Percentiles rank a stretch among this genome's conserved stretches.
These are phyloP conservation scores for Trachelus troglodyta DNA, from an alignment of 2,888 invertebrate species.

Conservation along the genomic window DNA sequence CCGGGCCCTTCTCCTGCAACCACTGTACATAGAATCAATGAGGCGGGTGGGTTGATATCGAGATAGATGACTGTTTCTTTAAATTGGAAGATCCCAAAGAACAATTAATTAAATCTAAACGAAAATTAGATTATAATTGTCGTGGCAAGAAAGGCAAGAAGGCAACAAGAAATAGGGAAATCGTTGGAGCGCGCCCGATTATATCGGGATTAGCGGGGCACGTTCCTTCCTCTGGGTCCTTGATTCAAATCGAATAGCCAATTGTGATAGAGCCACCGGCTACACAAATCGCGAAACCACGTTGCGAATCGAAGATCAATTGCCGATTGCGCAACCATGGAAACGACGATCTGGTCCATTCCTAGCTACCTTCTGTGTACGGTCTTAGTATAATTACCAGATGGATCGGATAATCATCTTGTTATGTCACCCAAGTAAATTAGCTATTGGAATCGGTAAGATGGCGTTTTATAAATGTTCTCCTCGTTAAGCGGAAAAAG, in stretches of 20 bases:
- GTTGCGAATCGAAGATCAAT: slow-evolving; percentile 40
- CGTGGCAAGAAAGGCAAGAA: slow-evolving; percentile 24
- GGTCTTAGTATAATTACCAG: neutral
- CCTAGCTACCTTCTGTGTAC: neutral
- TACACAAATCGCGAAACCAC: slow-evolving; percentile 30
- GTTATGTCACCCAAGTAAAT: slow-evolving; percentile 12
- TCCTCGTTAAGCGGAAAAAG: neutral
- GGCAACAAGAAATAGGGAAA: slow-evolving; percentile 11
- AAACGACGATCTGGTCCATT: slow-evolving; percentile 10
- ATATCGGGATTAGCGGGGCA: neutral
- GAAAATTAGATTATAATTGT: slow-evolving; percentile 28
- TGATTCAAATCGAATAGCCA: slow-evolving; percentile 22
- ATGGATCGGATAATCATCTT: slow-evolving; percentile 9
- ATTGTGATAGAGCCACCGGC: slow-evolving; percentile 23
- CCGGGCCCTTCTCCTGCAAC: neutral
- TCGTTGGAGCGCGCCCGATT: slow-evolving; percentile 2
- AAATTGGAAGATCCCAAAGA: neutral
- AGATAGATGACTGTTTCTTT: neutral
- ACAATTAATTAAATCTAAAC: neutral
- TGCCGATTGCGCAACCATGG: slow-evolving; percentile 39
- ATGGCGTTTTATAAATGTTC: neutral
- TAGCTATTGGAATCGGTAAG: slow-evolving; percentile 5
- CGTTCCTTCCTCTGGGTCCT: slow-evolving; percentile 10
- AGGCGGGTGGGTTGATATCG: neutral
- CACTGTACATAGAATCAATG: neutral